Conservation (phyloP, 2,113 vertebrate species). For the Actenoides lindsayi region DNA sequence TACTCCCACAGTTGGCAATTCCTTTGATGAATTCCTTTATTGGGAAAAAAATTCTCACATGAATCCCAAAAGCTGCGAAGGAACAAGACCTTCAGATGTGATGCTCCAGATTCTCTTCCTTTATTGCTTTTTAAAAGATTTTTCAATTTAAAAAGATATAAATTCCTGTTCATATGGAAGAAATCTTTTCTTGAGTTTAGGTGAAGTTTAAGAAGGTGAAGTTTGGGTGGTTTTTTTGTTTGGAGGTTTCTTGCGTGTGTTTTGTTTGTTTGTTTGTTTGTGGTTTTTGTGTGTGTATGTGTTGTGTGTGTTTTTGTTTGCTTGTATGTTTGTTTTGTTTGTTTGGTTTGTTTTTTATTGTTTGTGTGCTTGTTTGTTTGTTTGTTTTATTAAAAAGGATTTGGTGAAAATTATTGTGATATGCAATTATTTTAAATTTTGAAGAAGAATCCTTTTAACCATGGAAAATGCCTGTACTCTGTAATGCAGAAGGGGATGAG, state of each 20-base stretch:
- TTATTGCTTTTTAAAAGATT: not conserved
- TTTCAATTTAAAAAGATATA: not conserved
- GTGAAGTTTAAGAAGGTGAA: conserved; percentile 33
- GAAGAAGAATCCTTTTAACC: not conserved
- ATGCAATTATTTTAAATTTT: conserved; percentile 16
- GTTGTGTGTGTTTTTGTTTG: too few relatives aligned
- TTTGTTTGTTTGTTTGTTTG: not conserved
- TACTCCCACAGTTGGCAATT: not conserved
- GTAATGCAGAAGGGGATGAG: not conserved
- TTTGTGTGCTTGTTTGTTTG: not conserved
- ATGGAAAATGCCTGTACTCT: not conserved
- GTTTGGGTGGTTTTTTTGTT: not conserved
- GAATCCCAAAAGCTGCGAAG: not conserved
- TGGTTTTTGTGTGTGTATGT: too few relatives aligned
- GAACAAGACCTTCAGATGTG: not conserved
- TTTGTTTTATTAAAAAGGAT: conserved; percentile 7
- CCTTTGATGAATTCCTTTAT: not conserved
- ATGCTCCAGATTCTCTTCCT: not conserved
- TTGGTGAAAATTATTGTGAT: conserved; percentile 17
- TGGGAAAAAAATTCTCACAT: not conserved
- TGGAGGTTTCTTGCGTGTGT: not conserved
- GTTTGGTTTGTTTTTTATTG: not conserved
- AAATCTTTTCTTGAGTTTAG: conserved; percentile 3
- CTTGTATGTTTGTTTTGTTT: not conserved
- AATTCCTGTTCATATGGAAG: not conserved